Conservation (phyloP, 2,113 vertebrate species). For the Spea bombifrons region DNA sequence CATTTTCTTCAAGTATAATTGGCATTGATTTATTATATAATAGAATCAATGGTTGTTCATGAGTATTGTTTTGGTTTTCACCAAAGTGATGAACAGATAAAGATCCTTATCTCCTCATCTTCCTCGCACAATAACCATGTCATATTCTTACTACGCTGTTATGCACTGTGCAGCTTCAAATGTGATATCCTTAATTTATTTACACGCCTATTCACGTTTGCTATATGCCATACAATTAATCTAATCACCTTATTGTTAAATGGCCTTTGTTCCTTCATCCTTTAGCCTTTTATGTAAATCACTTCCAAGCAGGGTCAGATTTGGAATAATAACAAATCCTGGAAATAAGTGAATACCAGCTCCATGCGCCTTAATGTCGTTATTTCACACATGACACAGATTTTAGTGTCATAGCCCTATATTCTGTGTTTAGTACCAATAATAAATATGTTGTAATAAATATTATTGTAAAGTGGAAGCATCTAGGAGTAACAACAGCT, state of each 20-base stretch:
- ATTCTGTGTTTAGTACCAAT: too few species aligned
- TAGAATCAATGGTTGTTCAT: background rate
- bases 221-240: background rate
- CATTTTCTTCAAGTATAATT: background rate
- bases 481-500: too few species aligned
- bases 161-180: background rate
- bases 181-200: conserved; percentile 2
- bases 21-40: background rate
- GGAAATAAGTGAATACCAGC: too few species aligned
- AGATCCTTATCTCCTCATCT: background rate
- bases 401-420: too few species aligned
- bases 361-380: too few species aligned
- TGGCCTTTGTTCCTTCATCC: background rate
- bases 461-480: too few species aligned
- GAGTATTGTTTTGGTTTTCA: background rate
- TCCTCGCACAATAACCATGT: background rate
- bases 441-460: too few species aligned
- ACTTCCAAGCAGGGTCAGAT: background rate
- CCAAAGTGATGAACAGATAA: background rate
- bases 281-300: background rate
- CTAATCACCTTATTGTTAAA: background rate
- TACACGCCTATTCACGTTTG: background rate
- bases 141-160: background rate
- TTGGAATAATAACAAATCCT: background rate
- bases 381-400: too few species aligned